Conservation (phyloP, 2,113 vertebrate species). For the Megatriorchis doriae region DNA sequence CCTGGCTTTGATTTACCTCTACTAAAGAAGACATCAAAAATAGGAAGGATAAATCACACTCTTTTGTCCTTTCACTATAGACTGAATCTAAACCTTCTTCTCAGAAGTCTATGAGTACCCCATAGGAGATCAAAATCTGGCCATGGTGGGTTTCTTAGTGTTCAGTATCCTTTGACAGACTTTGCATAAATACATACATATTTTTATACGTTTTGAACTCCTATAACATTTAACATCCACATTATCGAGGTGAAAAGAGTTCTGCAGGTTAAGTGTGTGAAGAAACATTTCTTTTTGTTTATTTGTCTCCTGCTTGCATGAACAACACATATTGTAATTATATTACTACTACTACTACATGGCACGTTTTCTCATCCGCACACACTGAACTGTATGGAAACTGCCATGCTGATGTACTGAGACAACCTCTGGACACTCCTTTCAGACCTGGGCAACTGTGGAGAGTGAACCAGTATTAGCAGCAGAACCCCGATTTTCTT, state of each 20-base stretch:
- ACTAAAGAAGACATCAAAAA: neutral
- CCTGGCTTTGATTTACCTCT: neutral
- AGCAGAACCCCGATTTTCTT: neutral
- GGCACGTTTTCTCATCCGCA: neutral
- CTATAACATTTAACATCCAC: neutral
- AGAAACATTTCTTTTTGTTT: neutral
- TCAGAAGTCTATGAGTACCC: neutral
- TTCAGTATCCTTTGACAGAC: neutral
- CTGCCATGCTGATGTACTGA: accelerated
- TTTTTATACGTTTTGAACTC: neutral
- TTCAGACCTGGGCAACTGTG: neutral
- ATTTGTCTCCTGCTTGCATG: neutral
- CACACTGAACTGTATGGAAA: neutral
- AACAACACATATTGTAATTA: neutral
- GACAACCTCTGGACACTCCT: neutral
- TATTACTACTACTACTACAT: neutral
- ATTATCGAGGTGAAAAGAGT: neutral
- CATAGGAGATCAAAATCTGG: neutral
- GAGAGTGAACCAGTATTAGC: neutral
- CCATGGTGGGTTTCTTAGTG: neutral
- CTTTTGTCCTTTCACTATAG: neutral
- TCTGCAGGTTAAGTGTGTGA: neutral
- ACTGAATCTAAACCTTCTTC: neutral
- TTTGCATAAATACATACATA: neutral
- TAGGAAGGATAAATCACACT: neutral